Evolutionary conservation across 64 coral and sea anemone species (phyloP), one percentile per base, ranked within the genome.

Genomic region (Pachyseris speciosa): DNA sequence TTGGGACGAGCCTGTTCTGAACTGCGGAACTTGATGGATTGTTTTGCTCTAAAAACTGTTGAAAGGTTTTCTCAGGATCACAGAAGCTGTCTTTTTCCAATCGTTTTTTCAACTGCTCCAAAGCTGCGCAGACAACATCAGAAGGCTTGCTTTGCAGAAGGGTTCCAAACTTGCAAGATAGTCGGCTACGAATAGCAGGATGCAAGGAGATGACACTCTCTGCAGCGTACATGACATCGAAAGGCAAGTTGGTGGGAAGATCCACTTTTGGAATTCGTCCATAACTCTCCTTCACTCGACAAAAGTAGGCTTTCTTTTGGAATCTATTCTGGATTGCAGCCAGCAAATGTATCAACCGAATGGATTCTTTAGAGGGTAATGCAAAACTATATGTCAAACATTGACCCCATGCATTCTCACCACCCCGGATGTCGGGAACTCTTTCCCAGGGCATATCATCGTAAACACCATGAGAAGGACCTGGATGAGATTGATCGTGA

Each of bases 171-270:
- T 44, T 65, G 0, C 17, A 16, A 9, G 59, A 86, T 6, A 91
- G 68, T 28, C 94, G 75, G 24, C 94, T 90, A 8, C 34, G 79
- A 38, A 95, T 38, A 0, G 19, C 37, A n/a, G 97, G 97, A 66
- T 99, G 87, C 13, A 64, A 60, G 15, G 71, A 75, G 2, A 92
- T 37, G 31, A 99, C 64, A 29, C 86, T 93, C 51, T 90, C 40
- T 17, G 86, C 58, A 22, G 97, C 94, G 63, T 95, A 95, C 27
- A 40, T 74, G 15, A 95, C 80, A 9, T 97, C 86, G 47, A 83
- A 78, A 20, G 85, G 44, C 55, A 97, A 67, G 75, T 72, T 32
- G 9, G 44, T 43, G 5, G 90, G 72, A 28, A 94, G 42, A 37
- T 31, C 6, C 11, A 86, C 39, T 12, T 43, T n/a, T 38, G 86